Conservation (phyloP, 2,888 invertebrate species). For the Polylopha cassiicola region DNA sequence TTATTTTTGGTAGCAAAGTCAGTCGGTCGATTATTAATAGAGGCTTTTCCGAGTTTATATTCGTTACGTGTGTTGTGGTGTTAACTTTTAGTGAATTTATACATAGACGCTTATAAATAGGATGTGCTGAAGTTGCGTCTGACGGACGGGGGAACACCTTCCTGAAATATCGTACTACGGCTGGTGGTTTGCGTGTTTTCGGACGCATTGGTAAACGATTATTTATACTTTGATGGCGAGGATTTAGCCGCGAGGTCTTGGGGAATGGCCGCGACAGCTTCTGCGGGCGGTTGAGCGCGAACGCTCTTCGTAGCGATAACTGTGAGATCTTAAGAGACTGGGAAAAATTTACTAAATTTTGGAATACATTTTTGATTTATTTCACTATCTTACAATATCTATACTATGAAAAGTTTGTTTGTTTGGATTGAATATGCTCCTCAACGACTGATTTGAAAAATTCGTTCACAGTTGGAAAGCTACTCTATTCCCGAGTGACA, state of each 20-base stretch:
- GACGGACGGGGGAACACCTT: constrained; percentile 78
- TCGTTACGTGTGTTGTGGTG: constrained; percentile 78
- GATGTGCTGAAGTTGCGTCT: constrained; percentile 77
- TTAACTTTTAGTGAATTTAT: constrained; percentile 79
- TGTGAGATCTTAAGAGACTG: too few relatives aligned
- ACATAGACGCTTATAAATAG: constrained; percentile 78
- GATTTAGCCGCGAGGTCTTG: constrained; percentile 33
- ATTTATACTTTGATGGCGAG: constrained; percentile 73
- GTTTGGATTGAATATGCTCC: too few relatives aligned
- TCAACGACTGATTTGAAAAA: too few relatives aligned
- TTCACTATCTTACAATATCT: too few relatives aligned
- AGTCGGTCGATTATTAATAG: constrained; percentile 79
- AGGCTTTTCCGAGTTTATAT: constrained; percentile 78
- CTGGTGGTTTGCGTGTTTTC: constrained; percentile 73
- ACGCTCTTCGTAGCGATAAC: too few relatives aligned
- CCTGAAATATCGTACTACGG: constrained; percentile 78
- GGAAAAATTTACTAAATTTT: too few relatives aligned
- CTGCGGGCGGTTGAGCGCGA: too few relatives aligned
- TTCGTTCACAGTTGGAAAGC: too few relatives aligned
- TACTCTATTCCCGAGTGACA: too few relatives aligned
- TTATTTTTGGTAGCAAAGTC: constrained; percentile 79
- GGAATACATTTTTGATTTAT: too few relatives aligned
- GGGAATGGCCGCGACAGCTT: constrained; percentile 26
- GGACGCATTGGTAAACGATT: constrained; percentile 76
- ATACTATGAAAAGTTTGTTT: too few relatives aligned